Conservation (phyloP, 1,140 invertebrate species). For the Drosophila biarmipes region DNA sequence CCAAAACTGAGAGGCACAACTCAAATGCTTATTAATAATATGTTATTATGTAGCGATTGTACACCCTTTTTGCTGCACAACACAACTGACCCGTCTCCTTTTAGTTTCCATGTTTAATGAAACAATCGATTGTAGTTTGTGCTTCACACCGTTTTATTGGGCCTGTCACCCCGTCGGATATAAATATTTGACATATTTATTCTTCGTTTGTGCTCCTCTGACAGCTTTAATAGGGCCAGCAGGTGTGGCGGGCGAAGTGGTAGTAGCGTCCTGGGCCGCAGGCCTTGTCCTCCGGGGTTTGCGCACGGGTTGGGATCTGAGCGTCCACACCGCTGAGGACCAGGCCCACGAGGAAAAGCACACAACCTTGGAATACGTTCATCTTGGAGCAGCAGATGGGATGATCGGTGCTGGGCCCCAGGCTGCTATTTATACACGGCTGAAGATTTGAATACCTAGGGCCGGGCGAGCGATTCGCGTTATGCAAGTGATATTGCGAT, state of each 20-base stretch:
- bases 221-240: too few relatives aligned
- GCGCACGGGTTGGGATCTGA: background rate
- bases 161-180: too few relatives aligned
- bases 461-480: background rate
- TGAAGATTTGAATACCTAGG: background rate
- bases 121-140: too few relatives aligned
- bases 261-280: slow-evolving; percentile 7
- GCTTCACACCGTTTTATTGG: too few relatives aligned
- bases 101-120: too few relatives aligned
- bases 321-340: background rate
- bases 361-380: slow-evolving; percentile 5
- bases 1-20: too few relatives aligned
- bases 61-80: too few relatives aligned
- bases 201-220: too few relatives aligned
- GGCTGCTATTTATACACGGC: background rate
- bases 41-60: too few relatives aligned
- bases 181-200: background rate
- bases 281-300: background rate
- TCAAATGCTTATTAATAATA: too few relatives aligned
- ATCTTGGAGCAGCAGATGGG: slow-evolving; percentile 1
- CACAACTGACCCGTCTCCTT: too few relatives aligned
- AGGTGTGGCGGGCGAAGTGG: background rate
- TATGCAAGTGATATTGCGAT: background rate
- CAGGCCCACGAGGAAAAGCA: slow-evolving; percentile 20
- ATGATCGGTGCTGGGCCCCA: background rate